Percentiles rank a stretch among this genome's conserved stretches.
Evolutionary conservation across 2,113 vertebrate genomes (phyloP).

Genomic region (Panthera leo): DNA sequence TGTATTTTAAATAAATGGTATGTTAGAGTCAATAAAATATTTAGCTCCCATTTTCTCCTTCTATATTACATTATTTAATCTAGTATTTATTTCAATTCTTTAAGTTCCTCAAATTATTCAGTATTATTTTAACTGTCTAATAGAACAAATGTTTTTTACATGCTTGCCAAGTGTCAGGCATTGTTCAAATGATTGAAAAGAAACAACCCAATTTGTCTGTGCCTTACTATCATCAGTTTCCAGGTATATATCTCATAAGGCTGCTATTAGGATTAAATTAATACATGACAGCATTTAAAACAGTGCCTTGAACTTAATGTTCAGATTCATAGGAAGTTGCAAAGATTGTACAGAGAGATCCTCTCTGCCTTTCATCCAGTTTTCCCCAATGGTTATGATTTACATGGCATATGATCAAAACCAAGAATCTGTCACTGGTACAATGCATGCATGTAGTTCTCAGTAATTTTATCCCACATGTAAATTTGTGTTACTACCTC

Average conservation of each 20-base stretch:
- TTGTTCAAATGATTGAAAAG: not conserved
- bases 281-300: not conserved
- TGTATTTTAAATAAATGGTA: too few species aligned
- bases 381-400: not conserved
- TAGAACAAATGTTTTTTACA: not conserved
- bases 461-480: not conserved
- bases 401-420: not conserved
- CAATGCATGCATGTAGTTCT: not conserved
- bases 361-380: not conserved
- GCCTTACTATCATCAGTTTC: not conserved
- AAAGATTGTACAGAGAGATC: not conserved
- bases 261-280: not conserved
- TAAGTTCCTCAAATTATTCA: not conserved
- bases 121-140: not conserved
- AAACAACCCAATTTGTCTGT: not conserved
- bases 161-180: not conserved
- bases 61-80: not conserved
- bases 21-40: not conserved
- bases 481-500: not conserved
- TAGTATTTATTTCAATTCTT: not conserved
- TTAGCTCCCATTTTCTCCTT: not conserved
- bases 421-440: not conserved
- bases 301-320: not conserved
- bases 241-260: not conserved
- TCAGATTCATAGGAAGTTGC: not conserved